Percentiles rank a stretch among this genome's conserved stretches.
Evolutionary conservation across 2,797 vertebrate genomes (phyloP).

Genomic region (Schizothorax lantsangensis): DNA sequence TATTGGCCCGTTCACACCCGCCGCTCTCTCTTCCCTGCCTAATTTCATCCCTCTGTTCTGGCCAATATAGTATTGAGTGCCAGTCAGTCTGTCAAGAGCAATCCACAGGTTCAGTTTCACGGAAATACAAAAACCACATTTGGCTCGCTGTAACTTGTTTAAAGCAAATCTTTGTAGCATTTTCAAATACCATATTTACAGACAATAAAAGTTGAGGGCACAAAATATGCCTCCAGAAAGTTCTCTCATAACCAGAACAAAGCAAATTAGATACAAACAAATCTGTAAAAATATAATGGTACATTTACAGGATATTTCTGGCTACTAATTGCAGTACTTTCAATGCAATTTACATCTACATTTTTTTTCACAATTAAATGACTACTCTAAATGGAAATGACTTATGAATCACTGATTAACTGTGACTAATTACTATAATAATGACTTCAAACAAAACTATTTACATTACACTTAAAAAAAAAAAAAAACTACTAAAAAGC

Average conservation of each 20-base stretch:
- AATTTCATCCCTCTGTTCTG: slow-evolving; percentile 40
- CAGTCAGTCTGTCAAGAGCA: slow-evolving; percentile 47
- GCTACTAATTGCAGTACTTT: not conserved
- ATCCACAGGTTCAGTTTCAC: slow-evolving; percentile 49
- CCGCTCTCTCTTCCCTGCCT: slow-evolving; percentile 40
- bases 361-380: not conserved
- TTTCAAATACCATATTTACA: not conserved
- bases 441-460: not conserved
- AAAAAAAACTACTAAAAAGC: not conserved
- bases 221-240: not conserved
- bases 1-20: slow-evolving; percentile 68
- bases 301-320: slow-evolving; percentile 1
- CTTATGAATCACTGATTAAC: not conserved
- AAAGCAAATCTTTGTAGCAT: not conserved
- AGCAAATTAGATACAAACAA: not conserved
- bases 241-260: not conserved
- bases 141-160: not conserved
- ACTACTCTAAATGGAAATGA: not conserved
- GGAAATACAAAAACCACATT: slow-evolving; percentile 25
- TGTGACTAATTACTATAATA: not conserved
- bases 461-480: not conserved
- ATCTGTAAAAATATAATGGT: not conserved
- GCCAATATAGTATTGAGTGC: slow-evolving; percentile 44
- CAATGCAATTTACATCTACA: not conserved
- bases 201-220: not conserved